Evolutionary conservation across 2,113 vertebrate genomes (phyloP), one percentile per base, ranked within the genome.

Genomic region (Periophthalmodon schlosseri): DNA sequence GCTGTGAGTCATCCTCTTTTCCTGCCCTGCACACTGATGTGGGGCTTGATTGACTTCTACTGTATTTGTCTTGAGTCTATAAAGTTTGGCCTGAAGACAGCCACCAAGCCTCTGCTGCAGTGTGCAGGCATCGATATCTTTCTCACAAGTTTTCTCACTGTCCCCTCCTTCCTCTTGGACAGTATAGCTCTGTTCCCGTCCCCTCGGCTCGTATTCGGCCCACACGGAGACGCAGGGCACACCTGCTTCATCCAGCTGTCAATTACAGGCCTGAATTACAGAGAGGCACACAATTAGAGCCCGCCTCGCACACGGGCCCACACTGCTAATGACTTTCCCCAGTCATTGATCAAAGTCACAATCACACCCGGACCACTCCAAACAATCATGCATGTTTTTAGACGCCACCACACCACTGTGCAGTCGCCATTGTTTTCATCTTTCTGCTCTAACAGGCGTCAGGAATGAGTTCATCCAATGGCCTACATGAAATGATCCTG

Each of bases 331-430:
- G 93, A 93, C 80, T 92, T 93, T 93, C 89, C 87, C 76, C 86
- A 87, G 88, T 89, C 92, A 93, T 93, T 93, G 91, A 94, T 94
- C 92, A 93, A 93, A 93, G 92, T 93, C 93, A 92, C 83, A 88
- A 89, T 88, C 86, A 66, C 86, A 88, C 82, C 82, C 82, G 10
- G 75, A 71, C 83, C 82, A 82, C 83, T 91, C 90, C 90, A 80
- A 84, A 87, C 89, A 91, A 92, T 50, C 34, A 52, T 68, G 58
- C 54, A 13, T 28, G 44, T 61, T 74, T 73, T 63, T 34, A 56
- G 54, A 68, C 74, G 76, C 79, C 70, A 60, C 44, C 69, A 69
- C 74, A 78, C 79, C 70, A 64, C 44, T 65, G 71, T 70, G 79
- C 65, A 0, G 33, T 71, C 57, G 77, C 69, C 76, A 70, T 73